These are phyloP conservation scores for Pitangus sulphuratus DNA, from an alignment of 2,797 vertebrate species.

Conservation along the genomic window DNA sequence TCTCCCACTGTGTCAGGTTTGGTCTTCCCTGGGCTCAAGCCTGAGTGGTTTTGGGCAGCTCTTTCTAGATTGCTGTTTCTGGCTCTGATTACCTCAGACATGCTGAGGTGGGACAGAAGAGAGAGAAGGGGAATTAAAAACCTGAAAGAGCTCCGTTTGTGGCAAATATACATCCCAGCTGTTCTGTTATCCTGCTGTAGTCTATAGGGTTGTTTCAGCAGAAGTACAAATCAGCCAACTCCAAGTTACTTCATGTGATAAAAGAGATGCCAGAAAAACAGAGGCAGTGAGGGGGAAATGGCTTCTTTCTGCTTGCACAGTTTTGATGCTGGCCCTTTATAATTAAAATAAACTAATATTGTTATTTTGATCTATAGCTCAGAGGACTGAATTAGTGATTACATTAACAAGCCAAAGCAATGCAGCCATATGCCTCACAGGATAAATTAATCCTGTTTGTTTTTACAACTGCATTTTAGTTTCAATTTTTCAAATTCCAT, in stretches of 20 bases:
- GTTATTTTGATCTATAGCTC: not conserved
- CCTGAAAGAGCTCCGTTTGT: not conserved
- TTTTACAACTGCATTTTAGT: not conserved
- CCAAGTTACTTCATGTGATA: not conserved
- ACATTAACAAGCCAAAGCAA: not conserved
- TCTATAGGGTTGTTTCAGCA: not conserved
- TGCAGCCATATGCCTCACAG: not conserved
- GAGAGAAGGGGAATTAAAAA: not conserved
- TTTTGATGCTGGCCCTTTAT: not conserved
- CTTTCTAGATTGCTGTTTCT: not conserved
- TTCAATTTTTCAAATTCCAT: not conserved
- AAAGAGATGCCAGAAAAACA: not conserved
- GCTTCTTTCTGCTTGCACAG: not conserved
- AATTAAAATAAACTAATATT: not conserved
- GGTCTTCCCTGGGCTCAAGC: not conserved
- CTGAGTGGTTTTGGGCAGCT: not conserved
- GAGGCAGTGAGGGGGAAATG: not conserved
- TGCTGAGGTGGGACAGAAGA: not conserved
- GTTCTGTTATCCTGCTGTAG: not conserved
- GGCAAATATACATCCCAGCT: not conserved
- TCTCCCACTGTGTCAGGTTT: not conserved
- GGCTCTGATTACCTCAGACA: not conserved
- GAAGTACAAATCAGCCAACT: not conserved
- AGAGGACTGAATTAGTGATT: not conserved
- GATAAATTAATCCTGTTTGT: not conserved